Base-by-base conservation (phyloP, 2,113 vertebrate genomes). In the Dermatemys mawii region DNA sequence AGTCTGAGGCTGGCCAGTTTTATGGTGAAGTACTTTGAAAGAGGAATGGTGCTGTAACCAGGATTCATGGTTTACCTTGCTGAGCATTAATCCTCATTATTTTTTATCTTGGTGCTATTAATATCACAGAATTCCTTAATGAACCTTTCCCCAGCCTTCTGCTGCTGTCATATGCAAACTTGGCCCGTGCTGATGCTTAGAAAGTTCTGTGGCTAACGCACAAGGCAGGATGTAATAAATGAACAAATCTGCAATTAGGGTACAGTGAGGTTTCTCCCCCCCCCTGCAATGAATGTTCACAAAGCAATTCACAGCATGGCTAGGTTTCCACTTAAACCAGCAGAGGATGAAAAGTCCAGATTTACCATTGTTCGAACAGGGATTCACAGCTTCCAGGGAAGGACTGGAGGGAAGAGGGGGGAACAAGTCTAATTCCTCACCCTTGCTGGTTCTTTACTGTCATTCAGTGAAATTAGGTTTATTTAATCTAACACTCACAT, bases 11-110 rank as follows among this genome's bases (percentile, higher is more conserved):
- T 38, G 55, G 46, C 53, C n/a, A 0, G 0, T 14, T 82, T 11
- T 27, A 3, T 5, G 4, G 49, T 16, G 14, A 35, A 86, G 24
- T 5, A 3, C 41, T 6, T 3, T 50, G 44, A 21, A 0, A 3
- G 24, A 6, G 60, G 41, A 6, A 6, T 11, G 29, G 41, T 49
- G 38, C 14, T 5, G 2, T 11, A 10, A n/a, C 79, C 63, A 60
- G 57, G 84, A 76, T 9, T 3, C n/a, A 27, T 4, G 2, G 1
- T 6, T 35, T 3, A 8, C 12, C 11, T 38, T 84, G 35, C 44
- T 75, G 82, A 29, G 35, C 26, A 26, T 26, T 24, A 4, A 1
- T 12, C 76, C 7, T 38, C 53, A 9, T 12, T 41, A 26, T 48
- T 86, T 84, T 38, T 88, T 51, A 29, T 44, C 27, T 38, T 51